Evolutionary conservation across 2,113 vertebrate genomes (phyloP).

Genomic region (Ifrita kowaldi): DNA sequence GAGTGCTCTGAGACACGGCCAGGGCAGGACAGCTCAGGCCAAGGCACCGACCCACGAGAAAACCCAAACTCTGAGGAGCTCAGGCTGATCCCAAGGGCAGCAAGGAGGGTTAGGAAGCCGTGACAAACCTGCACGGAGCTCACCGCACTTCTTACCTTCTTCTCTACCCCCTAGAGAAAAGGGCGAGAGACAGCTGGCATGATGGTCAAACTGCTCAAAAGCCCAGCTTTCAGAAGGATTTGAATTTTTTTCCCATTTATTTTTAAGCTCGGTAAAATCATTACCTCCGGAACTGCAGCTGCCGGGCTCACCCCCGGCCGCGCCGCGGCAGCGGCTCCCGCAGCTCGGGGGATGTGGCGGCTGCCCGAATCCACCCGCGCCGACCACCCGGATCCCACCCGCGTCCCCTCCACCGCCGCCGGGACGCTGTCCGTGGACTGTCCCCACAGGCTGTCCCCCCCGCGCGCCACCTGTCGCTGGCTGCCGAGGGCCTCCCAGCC

Average conservation of each 20-base stretch:
- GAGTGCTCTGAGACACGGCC: neutral
- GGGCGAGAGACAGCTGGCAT: accelerated
- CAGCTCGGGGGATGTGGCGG: neutral
- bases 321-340: neutral
- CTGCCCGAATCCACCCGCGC: neutral
- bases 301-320: neutral
- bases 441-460: neutral
- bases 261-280: neutral
- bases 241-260: neutral
- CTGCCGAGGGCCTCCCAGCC: neutral
- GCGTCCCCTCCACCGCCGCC: neutral
- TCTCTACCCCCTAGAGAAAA: neutral
- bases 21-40: neutral
- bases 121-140: neutral
- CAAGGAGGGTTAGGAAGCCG: neutral
- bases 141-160: neutral
- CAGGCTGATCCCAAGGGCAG: neutral
- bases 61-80: neutral
- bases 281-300: neutral
- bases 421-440: neutral
- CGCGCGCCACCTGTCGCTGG: neutral
- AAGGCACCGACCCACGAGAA: neutral
- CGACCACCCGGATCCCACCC: neutral
- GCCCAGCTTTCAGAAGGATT: accelerated
- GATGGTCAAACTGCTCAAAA: accelerated